phyloP scores from a whole-genome alignment of 2,797 vertebrate genomes.

The Rhinella marina region DNA sequence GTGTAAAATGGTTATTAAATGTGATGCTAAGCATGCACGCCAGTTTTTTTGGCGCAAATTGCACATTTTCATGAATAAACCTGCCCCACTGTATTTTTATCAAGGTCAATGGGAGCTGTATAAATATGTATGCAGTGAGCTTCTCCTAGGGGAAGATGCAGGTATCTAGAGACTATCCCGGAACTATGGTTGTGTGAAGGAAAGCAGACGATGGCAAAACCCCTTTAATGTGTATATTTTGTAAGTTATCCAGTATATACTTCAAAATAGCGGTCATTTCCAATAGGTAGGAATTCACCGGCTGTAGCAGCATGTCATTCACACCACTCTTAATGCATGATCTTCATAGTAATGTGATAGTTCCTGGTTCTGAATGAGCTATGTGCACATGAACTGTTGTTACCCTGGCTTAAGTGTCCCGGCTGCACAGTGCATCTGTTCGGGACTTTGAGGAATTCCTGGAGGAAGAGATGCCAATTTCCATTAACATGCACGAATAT shows the following conservation, averaged over 20 bases:
- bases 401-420: constrained; percentile 32
- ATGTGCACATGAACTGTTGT: neutral
- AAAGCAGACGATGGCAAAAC: neutral
- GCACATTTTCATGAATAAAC: too few species aligned
- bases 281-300: neutral
- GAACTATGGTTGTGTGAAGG: too few species aligned
- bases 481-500: constrained; percentile 5
- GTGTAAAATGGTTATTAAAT: too few species aligned
- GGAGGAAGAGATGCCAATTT: constrained; percentile 10
- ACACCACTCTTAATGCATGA: neutral
- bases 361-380: neutral
- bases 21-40: too few species aligned
- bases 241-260: neutral
- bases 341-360: neutral
- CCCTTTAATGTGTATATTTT: neutral
- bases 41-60: too few species aligned
- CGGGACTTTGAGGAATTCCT: constrained; percentile 11
- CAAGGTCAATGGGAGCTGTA: too few species aligned
- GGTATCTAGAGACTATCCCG: too few species aligned
- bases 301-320: neutral
- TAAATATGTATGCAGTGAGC: too few species aligned
- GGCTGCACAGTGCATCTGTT: neutral
- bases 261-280: neutral
- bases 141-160: too few species aligned
- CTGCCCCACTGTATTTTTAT: too few species aligned